These are phyloP conservation scores for Tragelaphus imberbis DNA, from an alignment of 2,113 vertebrate species.

Conservation along the genomic window DNA sequence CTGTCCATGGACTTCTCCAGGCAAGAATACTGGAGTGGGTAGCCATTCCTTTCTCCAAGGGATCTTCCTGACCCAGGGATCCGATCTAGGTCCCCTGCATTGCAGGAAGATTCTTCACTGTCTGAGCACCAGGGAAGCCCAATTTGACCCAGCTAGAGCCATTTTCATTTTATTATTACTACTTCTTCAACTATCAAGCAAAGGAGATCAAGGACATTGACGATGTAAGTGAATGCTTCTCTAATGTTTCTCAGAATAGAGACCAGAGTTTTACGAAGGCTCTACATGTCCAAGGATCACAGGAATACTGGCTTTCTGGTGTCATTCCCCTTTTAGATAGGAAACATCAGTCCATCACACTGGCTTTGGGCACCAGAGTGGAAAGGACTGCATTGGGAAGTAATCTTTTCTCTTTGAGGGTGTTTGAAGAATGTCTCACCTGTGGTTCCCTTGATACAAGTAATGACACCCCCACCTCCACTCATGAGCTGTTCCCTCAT, in stretches of 20 bases:
- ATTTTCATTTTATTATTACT: background rate
- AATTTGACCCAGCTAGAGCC: background rate
- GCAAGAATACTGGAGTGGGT: background rate
- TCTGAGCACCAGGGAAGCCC: background rate
- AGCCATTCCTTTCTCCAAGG: background rate
- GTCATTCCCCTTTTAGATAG: background rate
- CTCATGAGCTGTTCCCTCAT: background rate
- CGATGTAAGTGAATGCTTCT: background rate
- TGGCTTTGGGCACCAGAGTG: background rate
- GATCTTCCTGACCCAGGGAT: background rate
- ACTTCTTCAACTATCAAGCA: background rate
- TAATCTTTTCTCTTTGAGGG: background rate
- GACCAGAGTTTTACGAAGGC: background rate
- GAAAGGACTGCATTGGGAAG: background rate
- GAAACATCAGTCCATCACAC: background rate
- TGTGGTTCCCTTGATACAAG: background rate
- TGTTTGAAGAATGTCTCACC: background rate
- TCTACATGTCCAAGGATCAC: background rate
- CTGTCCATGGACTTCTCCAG: background rate
- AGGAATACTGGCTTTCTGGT: background rate
- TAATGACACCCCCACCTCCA: background rate
- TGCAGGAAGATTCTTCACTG: background rate
- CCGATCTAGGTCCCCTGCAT: background rate
- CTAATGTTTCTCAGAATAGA: background rate
- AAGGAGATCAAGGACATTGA: background rate